Conservation (phyloP, 2,113 vertebrate species). For the Neogale vison region DNA sequence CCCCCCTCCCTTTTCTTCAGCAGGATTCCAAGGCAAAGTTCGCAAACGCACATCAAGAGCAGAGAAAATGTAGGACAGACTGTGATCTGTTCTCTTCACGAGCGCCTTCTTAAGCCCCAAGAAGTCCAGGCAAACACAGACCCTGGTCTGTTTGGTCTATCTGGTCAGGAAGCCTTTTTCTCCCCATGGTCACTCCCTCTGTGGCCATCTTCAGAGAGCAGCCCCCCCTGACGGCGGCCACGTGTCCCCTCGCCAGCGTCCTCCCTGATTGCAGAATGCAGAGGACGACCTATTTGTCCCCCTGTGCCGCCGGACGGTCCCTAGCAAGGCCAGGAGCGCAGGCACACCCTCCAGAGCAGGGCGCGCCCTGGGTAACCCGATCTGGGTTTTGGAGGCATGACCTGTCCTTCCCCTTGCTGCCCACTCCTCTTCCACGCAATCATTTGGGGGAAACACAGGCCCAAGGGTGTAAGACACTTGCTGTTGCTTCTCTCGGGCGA, state of each 20-base stretch:
- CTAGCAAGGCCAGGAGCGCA: not conserved
- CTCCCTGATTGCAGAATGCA: not conserved
- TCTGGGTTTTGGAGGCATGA: constrained; percentile 4
- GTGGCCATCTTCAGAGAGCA: not conserved
- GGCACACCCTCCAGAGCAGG: not conserved
- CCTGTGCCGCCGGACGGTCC: not conserved
- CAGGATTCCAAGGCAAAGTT: not conserved
- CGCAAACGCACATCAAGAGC: not conserved
- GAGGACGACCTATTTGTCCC: not conserved
- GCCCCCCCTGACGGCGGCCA: not conserved
- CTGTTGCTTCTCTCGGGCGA: not conserved
- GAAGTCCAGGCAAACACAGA: not conserved
- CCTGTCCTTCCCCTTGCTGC: constrained; percentile 25
- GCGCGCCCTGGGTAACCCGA: not conserved
- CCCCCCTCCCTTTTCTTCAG: not conserved
- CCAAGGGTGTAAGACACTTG: not conserved
- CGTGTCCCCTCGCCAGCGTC: not conserved
- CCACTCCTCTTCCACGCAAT: not conserved
- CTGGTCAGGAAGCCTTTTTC: not conserved
- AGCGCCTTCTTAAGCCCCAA: not conserved
- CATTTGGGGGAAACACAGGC: not conserved
- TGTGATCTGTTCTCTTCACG: not conserved
- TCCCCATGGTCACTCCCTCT: not conserved
- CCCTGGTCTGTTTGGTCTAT: not conserved
- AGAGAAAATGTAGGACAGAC: not conserved